Evolutionary conservation across 2,888 invertebrate genomes (phyloP).

Genomic region (Drosophila paracracens): DNA sequence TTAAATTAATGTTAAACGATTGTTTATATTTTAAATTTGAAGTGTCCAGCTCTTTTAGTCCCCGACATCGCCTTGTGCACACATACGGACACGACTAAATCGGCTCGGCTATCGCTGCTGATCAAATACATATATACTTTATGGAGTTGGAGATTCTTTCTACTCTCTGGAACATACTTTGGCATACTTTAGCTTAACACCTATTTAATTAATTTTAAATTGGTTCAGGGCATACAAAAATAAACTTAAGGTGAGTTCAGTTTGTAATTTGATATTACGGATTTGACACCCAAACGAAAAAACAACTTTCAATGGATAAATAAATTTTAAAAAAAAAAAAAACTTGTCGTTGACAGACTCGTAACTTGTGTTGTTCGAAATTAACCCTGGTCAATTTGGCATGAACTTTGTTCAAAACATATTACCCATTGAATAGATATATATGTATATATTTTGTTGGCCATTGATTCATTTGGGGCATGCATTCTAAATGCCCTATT

Average conservation of each 20-base stretch:
- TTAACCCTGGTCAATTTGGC: neutral
- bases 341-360: neutral
- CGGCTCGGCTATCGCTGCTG: neutral
- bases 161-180: neutral
- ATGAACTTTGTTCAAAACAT: neutral
- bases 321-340: neutral
- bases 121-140: neutral
- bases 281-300: neutral
- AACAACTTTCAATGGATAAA: neutral
- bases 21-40: neutral
- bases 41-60: neutral
- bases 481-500: conserved; percentile 27
- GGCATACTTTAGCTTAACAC: neutral
- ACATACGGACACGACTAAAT: neutral
- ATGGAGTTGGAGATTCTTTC: neutral
- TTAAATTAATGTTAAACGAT: neutral
- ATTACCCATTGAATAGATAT: neutral
- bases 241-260: no score
- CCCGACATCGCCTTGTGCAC: neutral
- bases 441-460: conserved; percentile 16
- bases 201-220: neutral
- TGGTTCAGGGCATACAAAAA: neutral
- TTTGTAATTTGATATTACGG: neutral
- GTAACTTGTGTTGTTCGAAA: neutral
- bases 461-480: conserved; percentile 47